Percentiles rank a stretch among this genome's conserved stretches.
phyloP scores from a whole-genome alignment of 2,888 invertebrate species.

The Ochropleura leucogaster region DNA sequence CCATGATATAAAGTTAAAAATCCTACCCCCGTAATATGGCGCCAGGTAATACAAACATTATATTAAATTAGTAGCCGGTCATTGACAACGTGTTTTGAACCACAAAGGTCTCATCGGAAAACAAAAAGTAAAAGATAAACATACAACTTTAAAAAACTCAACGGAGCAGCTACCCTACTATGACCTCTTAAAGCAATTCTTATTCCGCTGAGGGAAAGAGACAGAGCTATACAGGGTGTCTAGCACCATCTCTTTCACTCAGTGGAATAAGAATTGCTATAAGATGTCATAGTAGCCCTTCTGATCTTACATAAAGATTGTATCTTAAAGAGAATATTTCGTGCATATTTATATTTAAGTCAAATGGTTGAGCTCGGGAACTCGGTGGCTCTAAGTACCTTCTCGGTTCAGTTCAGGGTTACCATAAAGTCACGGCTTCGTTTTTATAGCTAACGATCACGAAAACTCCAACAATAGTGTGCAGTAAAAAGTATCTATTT shows the following conservation, averaged over 20 bases:
- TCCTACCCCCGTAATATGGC: too few species aligned
- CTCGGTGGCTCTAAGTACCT: slow-evolving; percentile 4
- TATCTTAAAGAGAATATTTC: slow-evolving; percentile 35
- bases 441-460: slow-evolving; percentile 69
- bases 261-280: too few species aligned
- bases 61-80: slow-evolving; percentile 28
- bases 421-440: slow-evolving; percentile 57
- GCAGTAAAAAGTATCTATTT: slow-evolving; percentile 60
- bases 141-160: slow-evolving; percentile 38
- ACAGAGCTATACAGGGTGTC: too few species aligned
- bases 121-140: slow-evolving; percentile 19
- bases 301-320: slow-evolving; percentile 52
- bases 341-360: slow-evolving; percentile 43
- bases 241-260: too few species aligned
- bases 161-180: too few species aligned
- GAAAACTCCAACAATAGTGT: slow-evolving; percentile 57
- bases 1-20: too few species aligned
- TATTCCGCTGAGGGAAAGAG: too few species aligned
- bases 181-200: too few species aligned
- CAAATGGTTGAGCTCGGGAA: slow-evolving; percentile 25
- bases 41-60: too few species aligned
- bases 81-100: slow-evolving; percentile 4
- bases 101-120: slow-evolving; percentile 16
- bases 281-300: too few species aligned
- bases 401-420: slow-evolving; percentile 61